These are phyloP conservation scores for Papilio polyxenes DNA, from an alignment of 1,140 invertebrate genomes.

Conservation along the genomic window DNA sequence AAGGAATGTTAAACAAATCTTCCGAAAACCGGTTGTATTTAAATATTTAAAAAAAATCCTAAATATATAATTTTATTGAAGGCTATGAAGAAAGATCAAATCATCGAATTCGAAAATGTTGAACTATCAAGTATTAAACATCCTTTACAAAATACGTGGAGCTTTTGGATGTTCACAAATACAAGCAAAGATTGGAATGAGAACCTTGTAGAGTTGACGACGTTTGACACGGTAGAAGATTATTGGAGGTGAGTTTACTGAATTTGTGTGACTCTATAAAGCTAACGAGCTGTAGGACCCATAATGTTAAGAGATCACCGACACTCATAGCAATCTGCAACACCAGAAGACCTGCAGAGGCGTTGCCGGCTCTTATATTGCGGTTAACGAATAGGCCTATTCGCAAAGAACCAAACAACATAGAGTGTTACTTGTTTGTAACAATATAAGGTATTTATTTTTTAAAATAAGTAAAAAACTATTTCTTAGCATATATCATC, in stretches of 20 bases:
- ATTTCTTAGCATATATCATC: constrained; percentile 91
- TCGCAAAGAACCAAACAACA: too few relatives aligned
- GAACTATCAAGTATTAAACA: constrained; percentile 62
- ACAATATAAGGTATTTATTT: too few relatives aligned
- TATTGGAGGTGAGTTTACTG: constrained; percentile 93
- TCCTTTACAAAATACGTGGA: constrained; percentile 90
- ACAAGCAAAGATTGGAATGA: constrained; percentile 93
- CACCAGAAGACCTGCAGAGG: too few relatives aligned
- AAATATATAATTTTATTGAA: neutral
- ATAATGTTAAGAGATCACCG: too few relatives aligned
- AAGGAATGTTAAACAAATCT: neutral
- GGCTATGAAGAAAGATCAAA: neutral
- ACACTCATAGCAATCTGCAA: too few relatives aligned
- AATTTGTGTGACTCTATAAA: neutral
- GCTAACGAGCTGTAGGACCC: too few relatives aligned
- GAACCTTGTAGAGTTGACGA: constrained; percentile 93
- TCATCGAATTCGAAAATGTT: neutral
- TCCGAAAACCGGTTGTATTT: neutral
- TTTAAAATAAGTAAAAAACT: too few relatives aligned
- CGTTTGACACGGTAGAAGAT: constrained; percentile 97
- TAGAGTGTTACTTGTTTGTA: neutral
- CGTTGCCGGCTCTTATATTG: too few relatives aligned
- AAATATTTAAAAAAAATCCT: neutral
- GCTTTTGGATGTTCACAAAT: constrained; percentile 96
- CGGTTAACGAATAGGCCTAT: too few relatives aligned